Evolutionary conservation across 2,797 vertebrate genomes (phyloP), one percentile per base, ranked within the genome.

Genomic region (Clamator glandarius): DNA sequence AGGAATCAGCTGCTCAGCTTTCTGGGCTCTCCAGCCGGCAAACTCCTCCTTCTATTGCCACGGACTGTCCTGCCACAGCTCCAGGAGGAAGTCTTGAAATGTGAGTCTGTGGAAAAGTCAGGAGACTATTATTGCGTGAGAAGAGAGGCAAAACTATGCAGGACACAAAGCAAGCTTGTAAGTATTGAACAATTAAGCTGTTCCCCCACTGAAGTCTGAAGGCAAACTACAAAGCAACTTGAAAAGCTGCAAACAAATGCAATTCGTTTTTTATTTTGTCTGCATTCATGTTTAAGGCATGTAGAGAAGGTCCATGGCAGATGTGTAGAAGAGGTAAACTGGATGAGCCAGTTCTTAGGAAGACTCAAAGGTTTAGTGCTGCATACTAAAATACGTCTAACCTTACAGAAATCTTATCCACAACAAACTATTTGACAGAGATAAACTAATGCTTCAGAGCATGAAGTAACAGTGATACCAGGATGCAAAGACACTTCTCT

Each of bases 1-100:
- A 94, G 42, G 75, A 93, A 91, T 90, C 86, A 83, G 58, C 66
- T 93, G 77, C 95, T 99, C 97, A 99, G 96, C 98, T 98, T 92
- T 95, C 96, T 9, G 97, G 96, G 84, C 96, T 98, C 94, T 98
- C 98, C 95, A 99, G 97, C 63, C 99, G 98, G 97, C 99, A 99
- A 92, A 99, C 99, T 50, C 99, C 99, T 94, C 99, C 99, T 98
- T 99, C 99, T 51, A 99, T 99, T 58, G 99, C 99, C 97, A 99
- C 98, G 0, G 99, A 99, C 97, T 99, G 99, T 94, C 99, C 99
- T n/a, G 99, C 99, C 95, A 99, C 98, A 0, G 99, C 99, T 77
- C 99, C 99, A 1, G 99, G 98, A 89, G 99, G 99, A 95, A 99
- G 98, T 97, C 99, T 99, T 91, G 99, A 99, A 98, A 99, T 99